Conservation (phyloP, 1,140 invertebrate species). For the Zaprionus vittiger region DNA sequence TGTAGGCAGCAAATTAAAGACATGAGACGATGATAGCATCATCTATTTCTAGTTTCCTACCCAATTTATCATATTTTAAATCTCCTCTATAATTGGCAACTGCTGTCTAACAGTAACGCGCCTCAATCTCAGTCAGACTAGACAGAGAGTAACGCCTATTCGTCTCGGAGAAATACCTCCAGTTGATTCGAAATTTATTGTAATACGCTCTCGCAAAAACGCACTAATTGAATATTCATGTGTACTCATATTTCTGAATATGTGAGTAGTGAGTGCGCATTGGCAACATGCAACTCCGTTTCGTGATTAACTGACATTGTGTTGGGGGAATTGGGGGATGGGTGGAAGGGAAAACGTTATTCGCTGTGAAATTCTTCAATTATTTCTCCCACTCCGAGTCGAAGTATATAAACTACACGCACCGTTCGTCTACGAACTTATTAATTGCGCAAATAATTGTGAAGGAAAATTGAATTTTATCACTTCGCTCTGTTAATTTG, state of each 20-base stretch:
- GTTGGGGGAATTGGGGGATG: constrained; percentile 37
- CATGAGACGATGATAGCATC: neutral
- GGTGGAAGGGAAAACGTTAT: constrained; percentile 32
- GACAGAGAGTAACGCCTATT: neutral
- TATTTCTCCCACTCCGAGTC: constrained; percentile 37
- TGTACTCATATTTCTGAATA: constrained; percentile 48
- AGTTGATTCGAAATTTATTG: constrained; percentile 10
- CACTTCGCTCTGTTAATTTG: constrained; percentile 27
- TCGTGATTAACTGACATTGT: constrained; percentile 74
- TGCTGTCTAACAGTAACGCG: neutral
- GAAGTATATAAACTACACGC: constrained; percentile 53
- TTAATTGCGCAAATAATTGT: constrained; percentile 65
- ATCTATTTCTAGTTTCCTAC: neutral
- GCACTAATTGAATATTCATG: constrained; percentile 66
- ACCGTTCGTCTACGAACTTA: constrained; percentile 52
- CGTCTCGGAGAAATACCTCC: constrained; percentile 3
- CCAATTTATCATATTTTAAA: neutral
- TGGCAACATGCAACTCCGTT: constrained; percentile 62
- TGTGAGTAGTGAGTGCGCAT: constrained; percentile 42
- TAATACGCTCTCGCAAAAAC: constrained; percentile 31
- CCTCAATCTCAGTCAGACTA: neutral
- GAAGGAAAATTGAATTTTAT: constrained; percentile 41
- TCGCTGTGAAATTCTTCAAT: constrained; percentile 59
- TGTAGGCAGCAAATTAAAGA: neutral
- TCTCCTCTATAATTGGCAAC: neutral